These are phyloP conservation scores for Chrysopilus asiliformis DNA, from an alignment of 2,888 invertebrate genomes.

Conservation along the genomic window DNA sequence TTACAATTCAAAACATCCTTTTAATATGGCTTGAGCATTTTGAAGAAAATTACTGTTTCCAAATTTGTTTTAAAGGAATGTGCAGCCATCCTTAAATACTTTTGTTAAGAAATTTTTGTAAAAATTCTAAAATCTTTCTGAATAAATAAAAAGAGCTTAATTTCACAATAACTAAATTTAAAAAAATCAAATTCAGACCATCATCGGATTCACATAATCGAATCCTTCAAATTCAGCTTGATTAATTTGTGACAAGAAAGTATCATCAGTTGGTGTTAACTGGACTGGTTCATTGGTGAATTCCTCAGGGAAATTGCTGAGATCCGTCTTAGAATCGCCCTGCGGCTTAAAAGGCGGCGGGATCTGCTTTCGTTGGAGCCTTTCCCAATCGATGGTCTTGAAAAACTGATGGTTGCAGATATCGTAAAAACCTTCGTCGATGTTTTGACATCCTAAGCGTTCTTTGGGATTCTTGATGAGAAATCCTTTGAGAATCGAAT, in stretches of 20 bases:
- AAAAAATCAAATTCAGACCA: no score
- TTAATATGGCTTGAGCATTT: no score
- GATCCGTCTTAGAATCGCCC: conserved; percentile 88
- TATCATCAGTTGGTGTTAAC: conserved; percentile 93
- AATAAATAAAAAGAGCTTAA: no score
- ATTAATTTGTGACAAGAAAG: conserved; percentile 89
- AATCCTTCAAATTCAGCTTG: conserved; percentile 99
- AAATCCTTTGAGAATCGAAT: conserved; percentile 94
- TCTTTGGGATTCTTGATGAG: conserved; percentile 94
- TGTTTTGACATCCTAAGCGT: conserved; percentile 87
- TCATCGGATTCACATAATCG: conserved; percentile 99
- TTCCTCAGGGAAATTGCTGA: conserved; percentile 98
- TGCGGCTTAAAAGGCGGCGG: conserved; percentile 96
- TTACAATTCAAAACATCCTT: no score
- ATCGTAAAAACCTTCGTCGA: conserved; percentile 80
- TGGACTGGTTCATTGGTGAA: conserved; percentile 97
- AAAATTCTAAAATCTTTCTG: no score
- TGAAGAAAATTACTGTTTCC: no score
- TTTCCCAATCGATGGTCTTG: conserved; percentile 96
- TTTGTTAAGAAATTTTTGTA: no score
- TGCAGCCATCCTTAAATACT: no score
- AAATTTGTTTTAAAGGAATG: no score
- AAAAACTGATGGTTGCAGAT: conserved; percentile 96
- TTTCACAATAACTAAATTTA: no score
- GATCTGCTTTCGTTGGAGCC: conserved; percentile 96